These are phyloP conservation scores for Pseudomyrmex dendroicus DNA, from an alignment of 1,140 invertebrate genomes.

Conservation along the genomic window DNA sequence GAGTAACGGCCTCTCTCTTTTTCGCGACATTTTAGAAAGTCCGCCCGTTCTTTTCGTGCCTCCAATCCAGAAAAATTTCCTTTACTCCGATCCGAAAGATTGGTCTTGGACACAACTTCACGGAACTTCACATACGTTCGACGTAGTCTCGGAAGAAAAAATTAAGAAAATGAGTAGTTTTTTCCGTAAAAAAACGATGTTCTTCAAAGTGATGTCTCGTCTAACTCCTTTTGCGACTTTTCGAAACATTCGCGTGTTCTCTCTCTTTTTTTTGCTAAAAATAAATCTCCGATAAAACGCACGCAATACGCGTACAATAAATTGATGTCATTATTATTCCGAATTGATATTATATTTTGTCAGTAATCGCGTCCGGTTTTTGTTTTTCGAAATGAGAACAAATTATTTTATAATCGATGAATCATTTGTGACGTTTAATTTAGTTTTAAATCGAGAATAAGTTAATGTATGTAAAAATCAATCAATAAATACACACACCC, in stretches of 20 bases:
- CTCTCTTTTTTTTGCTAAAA: too few relatives aligned
- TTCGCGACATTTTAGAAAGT: constrained; percentile 19
- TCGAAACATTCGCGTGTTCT: not conserved
- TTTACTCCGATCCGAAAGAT: not conserved
- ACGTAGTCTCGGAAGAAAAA: constrained; percentile 3
- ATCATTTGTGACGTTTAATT: not conserved
- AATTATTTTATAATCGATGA: not conserved
- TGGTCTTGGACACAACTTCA: not conserved
- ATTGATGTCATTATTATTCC: too few relatives aligned
- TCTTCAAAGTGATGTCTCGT: not conserved
- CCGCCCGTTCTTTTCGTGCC: constrained; percentile 26
- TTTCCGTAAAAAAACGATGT: not conserved
- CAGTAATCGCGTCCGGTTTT: too few relatives aligned
- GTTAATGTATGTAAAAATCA: constrained; percentile 8
- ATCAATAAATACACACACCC: constrained; percentile 18
- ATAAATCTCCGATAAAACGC: too few relatives aligned
- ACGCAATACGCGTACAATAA: too few relatives aligned
- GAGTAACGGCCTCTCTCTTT: not conserved
- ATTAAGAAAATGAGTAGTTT: not conserved
- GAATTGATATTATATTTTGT: too few relatives aligned
- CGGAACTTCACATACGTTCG: constrained; percentile 8
- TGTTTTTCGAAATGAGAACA: not conserved
- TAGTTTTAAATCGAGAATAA: not conserved
- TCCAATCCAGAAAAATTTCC: constrained; percentile 38
- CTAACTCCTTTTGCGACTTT: not conserved